Evolutionary conservation across 92 coral and sea anemone genomes (phyloP), one percentile per base, ranked within the genome.

Genomic region (Palythoa caribaeorum): DNA sequence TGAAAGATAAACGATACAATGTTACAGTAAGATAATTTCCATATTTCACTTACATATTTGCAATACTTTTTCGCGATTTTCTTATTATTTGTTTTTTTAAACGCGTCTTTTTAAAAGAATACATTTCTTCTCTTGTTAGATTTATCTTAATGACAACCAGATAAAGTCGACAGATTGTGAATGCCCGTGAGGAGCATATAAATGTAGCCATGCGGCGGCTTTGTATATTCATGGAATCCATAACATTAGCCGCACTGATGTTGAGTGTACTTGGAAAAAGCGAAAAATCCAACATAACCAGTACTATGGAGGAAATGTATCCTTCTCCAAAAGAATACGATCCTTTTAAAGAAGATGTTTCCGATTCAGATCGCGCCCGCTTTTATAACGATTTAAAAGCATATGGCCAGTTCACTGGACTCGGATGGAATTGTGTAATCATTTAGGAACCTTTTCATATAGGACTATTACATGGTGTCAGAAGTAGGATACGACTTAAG

Each of bases 161-260:
- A 74, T 74, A 74, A 74, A 40, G 37, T 40, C 79, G 36, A 74
- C 79, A 14, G 79, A 74, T 15, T 74, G 79, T 20, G 57, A 48
- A 74, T 74, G 79, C 79, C 79, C 79, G n/a, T 55, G 79, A 15
- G 79, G 79, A 15, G 28, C 6, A 13, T 74, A 44, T n/a, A 74
- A 74, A 50, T 74, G 79, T 48, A 74, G 57, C 19, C 79, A 74
- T 74, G 79, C 79, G 28, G 79, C 79, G 19, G 79, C 79, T 40
- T 14, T 74, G 59, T 74, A 5, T 48, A 37, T 74, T 13, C 79
- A 74, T 50, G 79, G 79, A 35, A 35, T 35, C n/a, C 79, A 74
- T 50, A 74, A 40, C 36, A n/a, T 74, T 15, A 44, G 78, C 59
- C 78, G 78, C 7, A 73, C 78, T 14, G 78, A 73, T 40, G 51